These are phyloP conservation scores for Porites rus DNA, from an alignment of 92 coral and sea anemone genomes.

Conservation along the genomic window DNA sequence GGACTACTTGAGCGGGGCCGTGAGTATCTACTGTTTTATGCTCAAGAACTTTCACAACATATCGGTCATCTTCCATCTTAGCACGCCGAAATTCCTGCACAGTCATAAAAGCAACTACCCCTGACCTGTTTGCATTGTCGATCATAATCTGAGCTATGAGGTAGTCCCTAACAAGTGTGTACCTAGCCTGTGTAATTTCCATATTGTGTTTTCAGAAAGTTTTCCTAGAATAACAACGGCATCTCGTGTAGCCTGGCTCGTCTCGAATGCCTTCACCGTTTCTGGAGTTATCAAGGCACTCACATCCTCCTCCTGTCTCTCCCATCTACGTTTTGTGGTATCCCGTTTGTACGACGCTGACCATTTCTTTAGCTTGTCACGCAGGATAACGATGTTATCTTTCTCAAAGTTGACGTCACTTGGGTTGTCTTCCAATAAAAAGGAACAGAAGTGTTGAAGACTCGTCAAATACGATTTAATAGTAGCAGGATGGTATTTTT, in stretches of 20 bases:
- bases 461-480: constrained; percentile 80
- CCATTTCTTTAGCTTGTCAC: constrained; percentile 71
- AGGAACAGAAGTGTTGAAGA: constrained; percentile 66
- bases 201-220: constrained; percentile 4
- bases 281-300: constrained; percentile 48
- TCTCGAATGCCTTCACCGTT: constrained; percentile 48
- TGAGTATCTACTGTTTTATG: constrained; percentile 70
- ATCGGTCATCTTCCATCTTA: constrained; percentile 36
- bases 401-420: constrained; percentile 37
- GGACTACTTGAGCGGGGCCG: constrained; percentile 61
- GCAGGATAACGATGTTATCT: constrained; percentile 28
- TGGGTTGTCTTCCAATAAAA: constrained; percentile 71
- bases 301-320: constrained; percentile 38
- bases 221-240: constrained; percentile 57
- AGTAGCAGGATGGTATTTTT: constrained; percentile 62
- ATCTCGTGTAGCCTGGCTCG: constrained; percentile 54
- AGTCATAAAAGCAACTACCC: constrained; percentile 76
- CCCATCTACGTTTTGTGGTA: constrained; percentile 47
- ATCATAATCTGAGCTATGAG: constrained; percentile 50
- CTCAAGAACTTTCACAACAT: constrained; percentile 40
- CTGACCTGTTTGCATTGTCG: constrained; percentile 77
- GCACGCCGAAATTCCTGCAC: constrained; percentile 63
- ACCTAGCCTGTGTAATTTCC: constrained; percentile 21
- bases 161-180: constrained; percentile 46
- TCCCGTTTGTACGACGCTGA: constrained; percentile 62